Percentiles rank a stretch among this genome's conserved stretches.
Evolutionary conservation across 2,888 invertebrate species (phyloP).

Genomic region (Uropetala carovei): DNA sequence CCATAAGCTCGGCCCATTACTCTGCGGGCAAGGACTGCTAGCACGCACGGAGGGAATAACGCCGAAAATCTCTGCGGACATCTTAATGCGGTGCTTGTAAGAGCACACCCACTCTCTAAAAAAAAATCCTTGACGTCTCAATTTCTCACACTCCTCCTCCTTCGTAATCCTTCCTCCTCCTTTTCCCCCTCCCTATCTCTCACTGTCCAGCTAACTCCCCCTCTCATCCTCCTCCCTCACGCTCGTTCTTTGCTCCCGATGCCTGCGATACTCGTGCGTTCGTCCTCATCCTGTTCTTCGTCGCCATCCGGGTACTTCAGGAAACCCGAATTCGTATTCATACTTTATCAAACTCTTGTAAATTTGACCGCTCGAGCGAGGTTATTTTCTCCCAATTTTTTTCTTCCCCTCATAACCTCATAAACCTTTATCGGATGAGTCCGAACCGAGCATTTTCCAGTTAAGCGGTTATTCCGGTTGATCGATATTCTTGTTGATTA

Average conservation of each 20-base stretch:
- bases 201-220: neutral
- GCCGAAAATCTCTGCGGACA: constrained; percentile 50
- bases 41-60: neutral
- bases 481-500: too few relatives aligned
- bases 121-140: constrained; percentile 28
- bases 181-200: too few relatives aligned
- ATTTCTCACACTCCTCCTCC: constrained; percentile 9
- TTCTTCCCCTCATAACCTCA: neutral
- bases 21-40: neutral
- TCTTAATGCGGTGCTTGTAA: constrained; percentile 57
- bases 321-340: neutral
- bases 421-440: too few relatives aligned
- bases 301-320: neutral
- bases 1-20: constrained; percentile 4
- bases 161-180: neutral
- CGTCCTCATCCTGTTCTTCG: neutral
- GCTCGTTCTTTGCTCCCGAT: neutral
- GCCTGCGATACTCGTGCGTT: neutral
- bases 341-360: too few relatives aligned
- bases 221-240: neutral
- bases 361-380: neutral
- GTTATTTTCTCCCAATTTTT: neutral
- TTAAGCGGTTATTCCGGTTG: too few relatives aligned
- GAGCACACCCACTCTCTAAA: constrained; percentile 35
- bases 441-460: too few relatives aligned